Evolutionary conservation across 2,888 invertebrate species (phyloP).

Genomic region (Neoitamus cyanurus): DNA sequence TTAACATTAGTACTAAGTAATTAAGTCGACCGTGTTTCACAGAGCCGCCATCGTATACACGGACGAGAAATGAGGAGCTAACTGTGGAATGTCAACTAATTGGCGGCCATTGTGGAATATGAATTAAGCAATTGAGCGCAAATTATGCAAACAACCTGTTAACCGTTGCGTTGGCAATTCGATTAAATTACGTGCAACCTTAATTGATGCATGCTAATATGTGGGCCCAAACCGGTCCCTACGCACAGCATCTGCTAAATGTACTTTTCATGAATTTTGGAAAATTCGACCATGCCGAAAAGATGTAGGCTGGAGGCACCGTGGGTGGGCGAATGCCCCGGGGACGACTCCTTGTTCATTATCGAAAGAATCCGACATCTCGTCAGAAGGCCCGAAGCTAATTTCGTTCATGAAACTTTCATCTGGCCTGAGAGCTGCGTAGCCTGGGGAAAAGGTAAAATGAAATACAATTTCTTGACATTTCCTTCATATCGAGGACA

Average conservation of each 20-base stretch:
- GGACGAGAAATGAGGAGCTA: constrained; percentile 9
- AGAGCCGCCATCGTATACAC: not conserved
- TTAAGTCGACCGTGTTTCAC: not conserved
- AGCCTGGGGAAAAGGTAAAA: not conserved
- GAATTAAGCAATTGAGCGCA: constrained; percentile 48
- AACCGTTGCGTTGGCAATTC: constrained; percentile 8
- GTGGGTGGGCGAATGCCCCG: not conserved
- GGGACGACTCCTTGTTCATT: not conserved
- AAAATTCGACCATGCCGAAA: not conserved
- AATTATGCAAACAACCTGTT: constrained; percentile 49
- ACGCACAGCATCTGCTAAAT: not conserved
- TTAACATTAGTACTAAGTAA: not conserved
- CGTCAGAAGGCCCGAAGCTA: not conserved
- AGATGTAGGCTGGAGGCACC: not conserved
- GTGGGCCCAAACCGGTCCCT: not conserved
- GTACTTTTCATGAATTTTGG: not conserved
- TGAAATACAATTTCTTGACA: constrained; percentile 44
- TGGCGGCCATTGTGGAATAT: constrained; percentile 49
- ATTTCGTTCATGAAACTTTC: constrained; percentile 13
- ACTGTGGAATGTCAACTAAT: constrained; percentile 47
- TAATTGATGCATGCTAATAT: constrained; percentile 33
- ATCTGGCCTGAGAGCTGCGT: constrained; percentile 13
- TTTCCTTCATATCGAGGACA: constrained; percentile 40
- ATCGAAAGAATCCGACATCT: not conserved
- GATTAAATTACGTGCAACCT: constrained; percentile 23